These are phyloP conservation scores for Tachina grossa DNA, from an alignment of 2,888 invertebrate genomes.

Conservation along the genomic window DNA sequence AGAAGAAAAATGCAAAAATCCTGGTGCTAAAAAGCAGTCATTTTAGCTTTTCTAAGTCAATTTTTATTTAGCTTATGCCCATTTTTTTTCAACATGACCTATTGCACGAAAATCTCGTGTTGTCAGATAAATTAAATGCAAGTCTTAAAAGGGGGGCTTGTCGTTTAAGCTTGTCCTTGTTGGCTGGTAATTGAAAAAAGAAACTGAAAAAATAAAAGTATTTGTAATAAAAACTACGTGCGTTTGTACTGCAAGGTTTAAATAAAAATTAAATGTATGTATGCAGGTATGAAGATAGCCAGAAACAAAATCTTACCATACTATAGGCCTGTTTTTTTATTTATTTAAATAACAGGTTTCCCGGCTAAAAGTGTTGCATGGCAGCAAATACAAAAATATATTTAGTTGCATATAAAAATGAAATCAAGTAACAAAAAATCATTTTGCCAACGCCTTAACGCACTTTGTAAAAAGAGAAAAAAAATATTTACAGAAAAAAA, in stretches of 20 bases:
- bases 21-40: constrained; percentile 2
- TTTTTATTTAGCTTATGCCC: constrained; percentile 27
- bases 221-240: constrained; percentile 43
- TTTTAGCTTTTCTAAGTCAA: constrained; percentile 3
- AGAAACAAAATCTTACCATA: constrained; percentile 59
- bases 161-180: constrained; percentile 69
- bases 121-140: constrained; percentile 54
- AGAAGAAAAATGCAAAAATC: constrained; percentile 8
- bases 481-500: constrained; percentile 15
- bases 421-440: constrained; percentile 69
- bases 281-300: constrained; percentile 49
- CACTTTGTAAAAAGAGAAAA: constrained; percentile 61
- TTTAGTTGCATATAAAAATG: constrained; percentile 48
- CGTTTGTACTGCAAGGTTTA: constrained; percentile 33
- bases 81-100: constrained; percentile 33
- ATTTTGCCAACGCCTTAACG: constrained; percentile 71
- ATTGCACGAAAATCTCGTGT: constrained; percentile 50
- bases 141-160: constrained; percentile 54
- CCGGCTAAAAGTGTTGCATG: constrained; percentile 50
- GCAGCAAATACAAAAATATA: constrained; percentile 27
- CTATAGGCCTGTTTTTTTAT: constrained; percentile 71
- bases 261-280: not conserved
- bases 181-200: constrained; percentile 37
- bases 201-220: not conserved
- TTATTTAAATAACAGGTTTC: constrained; percentile 63